phyloP scores from a whole-genome alignment of 2,797 vertebrate species.

The Phrynocephalus vlangalii region DNA sequence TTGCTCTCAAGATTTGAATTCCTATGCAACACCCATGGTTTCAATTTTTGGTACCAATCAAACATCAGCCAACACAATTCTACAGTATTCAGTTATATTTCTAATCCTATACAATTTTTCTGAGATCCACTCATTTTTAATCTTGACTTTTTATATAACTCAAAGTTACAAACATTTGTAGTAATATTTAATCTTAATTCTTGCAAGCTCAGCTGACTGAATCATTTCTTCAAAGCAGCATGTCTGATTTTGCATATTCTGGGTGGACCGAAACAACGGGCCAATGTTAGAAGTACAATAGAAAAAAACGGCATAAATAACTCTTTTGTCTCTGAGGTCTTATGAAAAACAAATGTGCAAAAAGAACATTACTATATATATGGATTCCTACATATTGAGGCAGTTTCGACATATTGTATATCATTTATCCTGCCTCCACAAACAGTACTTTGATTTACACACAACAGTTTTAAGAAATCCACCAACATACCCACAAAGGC shows the following conservation, averaged over 20 bases:
- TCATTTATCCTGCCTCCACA: conserved; percentile 16
- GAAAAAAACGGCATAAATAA: not conserved
- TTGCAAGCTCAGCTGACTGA: conserved; percentile 43
- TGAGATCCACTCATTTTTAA: conserved; percentile 24
- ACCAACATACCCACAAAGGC: conserved; percentile 6
- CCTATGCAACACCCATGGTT: not conserved
- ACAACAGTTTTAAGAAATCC: conserved; percentile 37
- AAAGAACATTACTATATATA: conserved; percentile 32
- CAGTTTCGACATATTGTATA: conserved; percentile 23
- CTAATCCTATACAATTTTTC: not conserved
- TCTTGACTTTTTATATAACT: conserved; percentile 14
- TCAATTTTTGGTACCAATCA: not conserved
- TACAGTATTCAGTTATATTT: not conserved
- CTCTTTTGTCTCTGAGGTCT: not conserved
- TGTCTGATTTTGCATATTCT: conserved; percentile 29
- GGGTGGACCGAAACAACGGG: conserved; percentile 38
- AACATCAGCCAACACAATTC: conserved; percentile 38
- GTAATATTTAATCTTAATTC: conserved; percentile 29
- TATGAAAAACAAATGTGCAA: not conserved
- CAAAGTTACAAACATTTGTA: conserved; percentile 11
- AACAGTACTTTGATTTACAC: conserved; percentile 23
- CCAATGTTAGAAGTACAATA: conserved; percentile 1
- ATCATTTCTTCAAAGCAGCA: conserved; percentile 37
- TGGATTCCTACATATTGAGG: not conserved
- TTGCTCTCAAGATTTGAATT: not conserved